phyloP scores from a whole-genome alignment of 2,113 vertebrate species.

The Alosa alosa region DNA sequence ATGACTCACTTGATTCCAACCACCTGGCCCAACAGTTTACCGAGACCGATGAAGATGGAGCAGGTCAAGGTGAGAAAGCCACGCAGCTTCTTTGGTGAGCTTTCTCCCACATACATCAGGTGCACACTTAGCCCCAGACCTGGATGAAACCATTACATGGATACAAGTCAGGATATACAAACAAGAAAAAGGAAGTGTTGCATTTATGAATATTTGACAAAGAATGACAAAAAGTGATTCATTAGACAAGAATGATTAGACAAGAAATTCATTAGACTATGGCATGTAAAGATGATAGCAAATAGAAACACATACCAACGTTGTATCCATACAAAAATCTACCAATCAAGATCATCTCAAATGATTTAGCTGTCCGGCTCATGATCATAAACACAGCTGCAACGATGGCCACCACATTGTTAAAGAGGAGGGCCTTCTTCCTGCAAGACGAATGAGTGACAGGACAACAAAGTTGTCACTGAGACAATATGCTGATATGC shows the following conservation, averaged over 20 bases:
- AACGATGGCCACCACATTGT: slow-evolving; percentile 67
- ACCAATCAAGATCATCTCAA: slow-evolving; percentile 77
- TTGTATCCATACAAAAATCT: slow-evolving; percentile 72
- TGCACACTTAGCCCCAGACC: slow-evolving; percentile 71
- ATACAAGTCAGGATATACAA: background rate
- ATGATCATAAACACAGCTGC: slow-evolving; percentile 70
- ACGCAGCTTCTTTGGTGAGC: slow-evolving; percentile 72
- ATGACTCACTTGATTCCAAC: slow-evolving; percentile 70
- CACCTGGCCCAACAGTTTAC: slow-evolving; percentile 72
- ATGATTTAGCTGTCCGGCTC: slow-evolving; percentile 67
- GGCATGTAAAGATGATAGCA: slow-evolving; percentile 29
- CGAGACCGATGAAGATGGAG: slow-evolving; percentile 68
- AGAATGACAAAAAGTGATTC: background rate
- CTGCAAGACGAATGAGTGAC: slow-evolving; percentile 52
- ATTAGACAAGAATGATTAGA: no score
- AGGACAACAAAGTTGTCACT: background rate
- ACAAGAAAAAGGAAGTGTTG: background rate
- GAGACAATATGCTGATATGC: background rate
- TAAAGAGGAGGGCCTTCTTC: slow-evolving; percentile 72
- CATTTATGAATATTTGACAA: background rate
- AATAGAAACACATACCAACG: slow-evolving; percentile 64
- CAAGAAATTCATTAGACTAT: no score
- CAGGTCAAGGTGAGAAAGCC: slow-evolving; percentile 68
- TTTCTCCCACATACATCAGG: slow-evolving; percentile 71
- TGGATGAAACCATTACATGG: slow-evolving; percentile 35